Base-by-base conservation (phyloP, 2,113 vertebrate genomes). In the Brevimyrus niger region DNA sequence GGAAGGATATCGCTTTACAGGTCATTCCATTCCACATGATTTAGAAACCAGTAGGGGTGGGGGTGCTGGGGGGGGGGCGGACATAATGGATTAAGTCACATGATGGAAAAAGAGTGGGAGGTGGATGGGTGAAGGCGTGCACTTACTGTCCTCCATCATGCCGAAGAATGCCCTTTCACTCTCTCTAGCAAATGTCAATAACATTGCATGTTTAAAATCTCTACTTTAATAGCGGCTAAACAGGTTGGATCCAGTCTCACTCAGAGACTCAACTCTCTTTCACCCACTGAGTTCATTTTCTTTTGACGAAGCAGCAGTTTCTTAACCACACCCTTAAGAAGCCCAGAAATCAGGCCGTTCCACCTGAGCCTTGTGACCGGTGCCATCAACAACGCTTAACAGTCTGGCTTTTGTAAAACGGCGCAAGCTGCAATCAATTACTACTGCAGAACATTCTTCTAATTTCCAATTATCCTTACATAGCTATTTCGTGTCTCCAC, bases 61-160 rank as follows among this genome's bases (percentile, higher is more conserved):
- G 35, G 23, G 61, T 31, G 61, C 80, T 69, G 61, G n/a, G 69
- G 65, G 65, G n/a, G n/a, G 69, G 44, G 44, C 11, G 47, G 83
- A 86, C 42, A 80, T 80, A 48, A 86, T 86, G 21, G 83, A 27
- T 86, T 86, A 47, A 48, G 83, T n/a, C n/a, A 46, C 83, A 86
- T 46, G n/a, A 50, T 44, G 83, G 83, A 86, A 50, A 50, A 50
- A 47, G 46, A 48, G 21, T 50, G 7, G 44, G 83, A 85, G 83
- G 83, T n/a, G 83, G 83, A n/a, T 9, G 21, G 23, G 23, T 15
- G 5, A 50, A 27, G 44, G 11, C n/a, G 2, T 86, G 46, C 47
- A 50, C 23, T 85, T 85, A 85, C 44, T 27, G 19, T 48, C 47
- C 46, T n/a, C 44, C 44, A 31, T 86, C 83, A 50, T 48, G 10